Conservation (phyloP, 2,797 vertebrate genomes). For the Danio tinwini region DNA sequence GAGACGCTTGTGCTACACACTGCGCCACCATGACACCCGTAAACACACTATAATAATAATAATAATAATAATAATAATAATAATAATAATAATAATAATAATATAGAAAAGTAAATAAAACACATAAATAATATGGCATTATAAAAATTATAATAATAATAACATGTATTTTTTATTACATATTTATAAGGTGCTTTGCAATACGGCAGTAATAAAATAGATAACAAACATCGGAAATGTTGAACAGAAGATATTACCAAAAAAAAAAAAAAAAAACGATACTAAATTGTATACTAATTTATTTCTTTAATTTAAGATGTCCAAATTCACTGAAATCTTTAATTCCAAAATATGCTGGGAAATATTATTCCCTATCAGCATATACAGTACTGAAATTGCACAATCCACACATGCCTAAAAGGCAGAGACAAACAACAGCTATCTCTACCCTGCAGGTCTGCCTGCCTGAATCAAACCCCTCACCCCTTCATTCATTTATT, state of each 20-base stretch:
- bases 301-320: constrained; percentile 66
- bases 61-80: too few species aligned
- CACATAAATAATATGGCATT: too few species aligned
- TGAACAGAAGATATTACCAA: constrained; percentile 48
- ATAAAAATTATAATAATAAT: neutral
- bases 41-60: too few species aligned
- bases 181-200: neutral
- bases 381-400: neutral
- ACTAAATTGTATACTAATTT: constrained; percentile 56
- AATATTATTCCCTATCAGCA: constrained; percentile 63
- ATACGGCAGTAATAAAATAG: neutral
- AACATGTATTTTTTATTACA: neutral
- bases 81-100: too few species aligned
- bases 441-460: constrained; percentile 20
- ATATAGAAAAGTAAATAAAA: too few species aligned
- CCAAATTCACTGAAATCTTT: constrained; percentile 71
- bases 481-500: constrained; percentile 24
- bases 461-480: constrained; percentile 4
- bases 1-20: too few species aligned
- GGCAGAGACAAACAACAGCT: constrained; percentile 10
- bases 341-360: constrained; percentile 67
- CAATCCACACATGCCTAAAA: constrained; percentile 14
- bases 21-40: too few species aligned
- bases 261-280: constrained; percentile 53
- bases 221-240: constrained; percentile 24